Percentiles rank a stretch among this genome's conserved stretches.
These are phyloP conservation scores for Griposia aprilina DNA, from an alignment of 2,888 invertebrate genomes.

Conservation along the genomic window DNA sequence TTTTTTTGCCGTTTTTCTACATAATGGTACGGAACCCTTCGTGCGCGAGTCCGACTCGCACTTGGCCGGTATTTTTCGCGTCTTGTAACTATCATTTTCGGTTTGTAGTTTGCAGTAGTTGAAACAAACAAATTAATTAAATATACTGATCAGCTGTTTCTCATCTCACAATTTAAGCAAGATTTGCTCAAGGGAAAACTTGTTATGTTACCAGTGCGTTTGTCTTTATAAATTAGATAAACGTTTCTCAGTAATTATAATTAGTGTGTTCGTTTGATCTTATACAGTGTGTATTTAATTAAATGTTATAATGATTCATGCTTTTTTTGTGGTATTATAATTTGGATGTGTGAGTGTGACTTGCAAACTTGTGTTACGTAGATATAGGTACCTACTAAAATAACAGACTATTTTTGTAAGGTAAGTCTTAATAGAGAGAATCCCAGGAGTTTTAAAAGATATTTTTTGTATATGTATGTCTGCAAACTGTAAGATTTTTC, in stretches of 20 bases:
- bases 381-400: not conserved
- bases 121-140: too few species aligned
- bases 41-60: too few species aligned
- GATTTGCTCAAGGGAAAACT: not conserved
- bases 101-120: too few species aligned
- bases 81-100: too few species aligned
- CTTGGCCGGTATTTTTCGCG: too few species aligned
- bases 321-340: constrained; percentile 18
- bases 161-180: not conserved
- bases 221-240: constrained; percentile 28
- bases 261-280: constrained; percentile 51
- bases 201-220: not conserved
- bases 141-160: not conserved
- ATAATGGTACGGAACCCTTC: too few species aligned
- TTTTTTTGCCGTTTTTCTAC: too few species aligned
- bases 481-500: not conserved
- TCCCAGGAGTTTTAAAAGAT: not conserved
- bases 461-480: not conserved
- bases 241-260: constrained; percentile 43
- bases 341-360: not conserved
- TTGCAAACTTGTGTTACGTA: not conserved
- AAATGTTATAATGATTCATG: constrained; percentile 40
- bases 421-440: not conserved
- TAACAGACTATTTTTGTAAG: not conserved
- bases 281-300: constrained; percentile 46